Percentiles rank a stretch among this genome's conserved stretches.
Evolutionary conservation across 2,888 invertebrate species (phyloP).

Genomic region (Molanna angustata): DNA sequence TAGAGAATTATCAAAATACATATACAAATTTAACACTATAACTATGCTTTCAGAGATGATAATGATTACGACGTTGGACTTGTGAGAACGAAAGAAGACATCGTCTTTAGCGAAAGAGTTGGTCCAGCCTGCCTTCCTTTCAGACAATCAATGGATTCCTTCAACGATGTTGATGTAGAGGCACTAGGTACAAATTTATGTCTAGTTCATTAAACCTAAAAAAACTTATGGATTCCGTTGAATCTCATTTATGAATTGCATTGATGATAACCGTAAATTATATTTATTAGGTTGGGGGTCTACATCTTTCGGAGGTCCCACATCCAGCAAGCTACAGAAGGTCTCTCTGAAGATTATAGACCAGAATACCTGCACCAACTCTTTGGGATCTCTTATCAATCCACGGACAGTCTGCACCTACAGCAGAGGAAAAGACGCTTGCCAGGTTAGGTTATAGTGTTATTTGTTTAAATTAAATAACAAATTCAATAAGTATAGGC

Average conservation of each 20-base stretch:
- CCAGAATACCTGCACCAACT: conserved; percentile 44
- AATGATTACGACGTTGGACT: conserved; percentile 57
- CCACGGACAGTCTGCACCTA: conserved; percentile 50
- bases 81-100: conserved; percentile 40
- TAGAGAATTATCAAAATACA: too few relatives aligned
- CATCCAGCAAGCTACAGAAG: conserved; percentile 50
- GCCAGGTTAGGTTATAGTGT: conserved; percentile 59
- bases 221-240: background rate
- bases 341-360: conserved; percentile 52
- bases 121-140: conserved; percentile 67
- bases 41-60: conserved; percentile 36
- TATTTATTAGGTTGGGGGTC: conserved; percentile 67
- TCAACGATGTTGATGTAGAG: conserved; percentile 44
- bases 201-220: background rate
- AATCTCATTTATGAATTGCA: too few relatives aligned
- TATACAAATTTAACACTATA: too few relatives aligned
- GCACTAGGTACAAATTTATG: conserved; percentile 43
- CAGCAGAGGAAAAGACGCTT: conserved; percentile 53
- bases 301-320: conserved; percentile 48
- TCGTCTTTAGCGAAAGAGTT: conserved; percentile 52
- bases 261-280: too few relatives aligned
- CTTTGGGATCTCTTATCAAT: conserved; percentile 37
- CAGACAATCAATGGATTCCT: conserved; percentile 39
- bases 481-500: too few relatives aligned
- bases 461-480: too few relatives aligned